Conservation (phyloP, 1,140 invertebrate species). For the Pseudomyrmex flavicornis region DNA sequence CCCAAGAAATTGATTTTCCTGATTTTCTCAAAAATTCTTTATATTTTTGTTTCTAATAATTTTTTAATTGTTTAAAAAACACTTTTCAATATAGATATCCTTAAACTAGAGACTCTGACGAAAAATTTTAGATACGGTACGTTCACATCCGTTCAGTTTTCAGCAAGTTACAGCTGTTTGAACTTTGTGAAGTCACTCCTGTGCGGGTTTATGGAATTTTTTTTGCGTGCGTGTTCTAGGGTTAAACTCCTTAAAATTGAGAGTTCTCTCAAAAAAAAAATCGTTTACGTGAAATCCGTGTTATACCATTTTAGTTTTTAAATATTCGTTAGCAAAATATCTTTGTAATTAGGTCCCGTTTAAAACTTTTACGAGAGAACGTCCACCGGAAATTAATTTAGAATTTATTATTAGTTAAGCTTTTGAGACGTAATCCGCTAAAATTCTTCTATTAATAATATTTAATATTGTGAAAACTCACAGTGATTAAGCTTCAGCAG, state of each 20-base stretch:
- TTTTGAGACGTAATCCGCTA: slow-evolving; percentile 35
- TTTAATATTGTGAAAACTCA: slow-evolving; percentile 37
- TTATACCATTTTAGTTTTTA: slow-evolving; percentile 15
- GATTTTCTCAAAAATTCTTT: too few species aligned
- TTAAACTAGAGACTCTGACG: too few species aligned
- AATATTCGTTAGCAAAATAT: slow-evolving; percentile 34
- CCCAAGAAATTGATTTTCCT: too few species aligned
- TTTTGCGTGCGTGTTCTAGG: too few species aligned
- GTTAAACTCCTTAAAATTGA: neutral
- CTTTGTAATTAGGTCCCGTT: slow-evolving; percentile 13
- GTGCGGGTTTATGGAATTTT: too few species aligned
- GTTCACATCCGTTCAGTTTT: too few species aligned
- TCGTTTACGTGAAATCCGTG: neutral
- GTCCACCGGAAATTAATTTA: slow-evolving; percentile 38
- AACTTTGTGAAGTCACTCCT: too few species aligned
- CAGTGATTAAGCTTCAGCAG: neutral
- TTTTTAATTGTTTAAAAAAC: too few species aligned
- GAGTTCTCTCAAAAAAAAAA: neutral
- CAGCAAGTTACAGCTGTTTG: too few species aligned
- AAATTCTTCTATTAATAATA: slow-evolving; percentile 5
- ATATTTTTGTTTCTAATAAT: too few species aligned
- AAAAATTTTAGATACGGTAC: too few species aligned
- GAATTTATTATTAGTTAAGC: slow-evolving; percentile 21
- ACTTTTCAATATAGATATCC: too few species aligned
- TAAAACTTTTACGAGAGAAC: slow-evolving; percentile 30